These are phyloP conservation scores for Mionectes olivaceus DNA, from an alignment of 2,797 vertebrate genomes.

Conservation along the genomic window DNA sequence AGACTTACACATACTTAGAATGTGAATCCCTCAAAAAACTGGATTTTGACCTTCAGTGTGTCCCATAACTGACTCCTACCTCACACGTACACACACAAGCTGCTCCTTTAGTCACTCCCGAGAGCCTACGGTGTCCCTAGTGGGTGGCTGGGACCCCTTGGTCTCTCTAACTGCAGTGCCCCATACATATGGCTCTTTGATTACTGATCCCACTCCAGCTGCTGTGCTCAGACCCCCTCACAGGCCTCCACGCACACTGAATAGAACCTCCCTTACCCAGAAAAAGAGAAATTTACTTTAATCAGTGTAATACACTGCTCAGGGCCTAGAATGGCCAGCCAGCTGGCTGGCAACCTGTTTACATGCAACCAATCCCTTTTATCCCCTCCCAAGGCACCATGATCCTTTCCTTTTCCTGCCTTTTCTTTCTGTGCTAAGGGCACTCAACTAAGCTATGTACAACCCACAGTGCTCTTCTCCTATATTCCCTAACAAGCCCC, in stretches of 20 bases:
- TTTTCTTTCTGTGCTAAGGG: background rate
- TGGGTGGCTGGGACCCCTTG: background rate
- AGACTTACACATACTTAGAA: background rate
- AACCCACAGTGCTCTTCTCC: background rate
- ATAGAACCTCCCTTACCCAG: background rate
- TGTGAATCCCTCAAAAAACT: background rate
- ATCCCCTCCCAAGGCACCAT: background rate
- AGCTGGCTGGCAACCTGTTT: background rate
- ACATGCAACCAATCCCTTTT: background rate
- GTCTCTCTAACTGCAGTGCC: background rate
- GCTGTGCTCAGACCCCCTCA: background rate
- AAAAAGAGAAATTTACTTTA: background rate
- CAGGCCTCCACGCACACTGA: background rate
- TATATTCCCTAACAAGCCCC: background rate
- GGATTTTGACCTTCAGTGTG: background rate
- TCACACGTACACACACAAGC: fast-evolving
- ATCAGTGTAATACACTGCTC: background rate
- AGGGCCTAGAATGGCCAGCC: background rate
- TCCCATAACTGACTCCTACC: background rate
- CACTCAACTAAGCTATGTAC: background rate
- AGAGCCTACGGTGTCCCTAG: background rate
- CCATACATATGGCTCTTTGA: background rate
- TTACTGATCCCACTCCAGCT: background rate
- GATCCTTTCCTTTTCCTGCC: background rate
- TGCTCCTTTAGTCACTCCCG: background rate